Conservation (phyloP, 2,888 invertebrate genomes). For the Mesoligia furuncula region DNA sequence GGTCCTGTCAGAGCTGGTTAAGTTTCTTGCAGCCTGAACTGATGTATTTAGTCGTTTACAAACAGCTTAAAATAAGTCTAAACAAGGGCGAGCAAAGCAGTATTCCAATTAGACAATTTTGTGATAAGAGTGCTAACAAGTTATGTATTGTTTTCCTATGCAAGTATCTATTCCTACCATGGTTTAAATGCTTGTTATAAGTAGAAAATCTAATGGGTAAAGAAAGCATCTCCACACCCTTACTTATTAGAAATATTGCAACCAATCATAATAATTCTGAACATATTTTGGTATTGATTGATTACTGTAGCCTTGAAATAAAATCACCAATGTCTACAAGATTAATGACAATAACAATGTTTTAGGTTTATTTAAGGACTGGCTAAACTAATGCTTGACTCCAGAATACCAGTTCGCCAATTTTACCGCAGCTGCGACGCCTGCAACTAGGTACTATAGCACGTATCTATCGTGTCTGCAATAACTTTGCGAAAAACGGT, state of each 20-base stretch:
- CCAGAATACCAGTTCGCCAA: conserved; percentile 48
- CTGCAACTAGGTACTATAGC: conserved; percentile 47
- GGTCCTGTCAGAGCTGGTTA: conserved; percentile 3
- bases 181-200: neutral
- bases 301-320: conserved; percentile 48
- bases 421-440: conserved; percentile 58
- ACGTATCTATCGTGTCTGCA: conserved; percentile 55
- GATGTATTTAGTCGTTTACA: conserved; percentile 17
- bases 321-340: conserved; percentile 20
- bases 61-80: conserved; percentile 13
- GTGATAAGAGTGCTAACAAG: conserved; percentile 36
- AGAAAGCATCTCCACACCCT: conserved; percentile 1
- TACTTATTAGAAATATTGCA: conserved; percentile 5
- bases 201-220: neutral
- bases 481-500: conserved; percentile 50
- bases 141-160: neutral
- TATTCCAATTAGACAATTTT: conserved; percentile 23
- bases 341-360: conserved; percentile 6
- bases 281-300: conserved; percentile 36
- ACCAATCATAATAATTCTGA: neutral
- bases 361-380: conserved; percentile 17
- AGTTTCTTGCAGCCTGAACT: neutral
- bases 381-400: conserved; percentile 31
- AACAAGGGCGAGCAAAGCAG: conserved; percentile 30
- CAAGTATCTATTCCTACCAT: neutral